Conservation (phyloP, 2,113 vertebrate species). For the Aspidoscelis tigris region DNA sequence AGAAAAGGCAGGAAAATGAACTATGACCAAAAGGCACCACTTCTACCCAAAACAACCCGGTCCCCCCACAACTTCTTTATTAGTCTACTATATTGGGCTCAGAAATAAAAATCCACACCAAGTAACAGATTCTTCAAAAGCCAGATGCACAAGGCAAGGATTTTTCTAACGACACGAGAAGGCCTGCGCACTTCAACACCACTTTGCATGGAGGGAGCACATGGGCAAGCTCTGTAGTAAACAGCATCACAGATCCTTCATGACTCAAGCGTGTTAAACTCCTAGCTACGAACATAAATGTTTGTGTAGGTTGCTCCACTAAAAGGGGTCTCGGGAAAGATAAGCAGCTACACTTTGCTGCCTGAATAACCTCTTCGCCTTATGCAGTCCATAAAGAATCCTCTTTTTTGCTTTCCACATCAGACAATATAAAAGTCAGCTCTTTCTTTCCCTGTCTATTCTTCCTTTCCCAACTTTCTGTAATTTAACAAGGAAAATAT, state of each 20-base stretch:
- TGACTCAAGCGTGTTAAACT: conserved; percentile 24
- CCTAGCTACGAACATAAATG: conserved; percentile 21
- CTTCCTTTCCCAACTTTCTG: conserved; percentile 15
- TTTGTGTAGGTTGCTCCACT: conserved; percentile 18
- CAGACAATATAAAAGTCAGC: conserved; percentile 44
- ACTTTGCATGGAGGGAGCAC: not conserved
- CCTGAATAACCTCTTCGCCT: conserved; percentile 51
- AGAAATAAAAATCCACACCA: not conserved
- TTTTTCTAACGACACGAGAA: conserved; percentile 1
- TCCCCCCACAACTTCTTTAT: not conserved
- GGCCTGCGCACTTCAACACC: not conserved
- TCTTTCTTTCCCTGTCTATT: not conserved
- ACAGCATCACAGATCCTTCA: not conserved
- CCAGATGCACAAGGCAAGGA: not conserved
- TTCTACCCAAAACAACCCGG: not conserved
- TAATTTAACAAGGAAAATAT: not conserved
- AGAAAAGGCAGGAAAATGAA: not conserved
- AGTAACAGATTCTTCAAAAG: not conserved
- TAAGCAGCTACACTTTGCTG: conserved; percentile 52
- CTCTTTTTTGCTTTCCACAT: conserved; percentile 28
- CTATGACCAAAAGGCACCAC: not conserved
- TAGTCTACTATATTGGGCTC: not conserved
- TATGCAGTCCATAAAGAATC: not conserved
- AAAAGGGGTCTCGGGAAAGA: conserved; percentile 55
- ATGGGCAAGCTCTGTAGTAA: not conserved